Percentiles rank a stretch among this genome's conserved stretches.
These are phyloP conservation scores for Mantis religiosa DNA, from an alignment of 2,888 invertebrate genomes.

Conservation along the genomic window DNA sequence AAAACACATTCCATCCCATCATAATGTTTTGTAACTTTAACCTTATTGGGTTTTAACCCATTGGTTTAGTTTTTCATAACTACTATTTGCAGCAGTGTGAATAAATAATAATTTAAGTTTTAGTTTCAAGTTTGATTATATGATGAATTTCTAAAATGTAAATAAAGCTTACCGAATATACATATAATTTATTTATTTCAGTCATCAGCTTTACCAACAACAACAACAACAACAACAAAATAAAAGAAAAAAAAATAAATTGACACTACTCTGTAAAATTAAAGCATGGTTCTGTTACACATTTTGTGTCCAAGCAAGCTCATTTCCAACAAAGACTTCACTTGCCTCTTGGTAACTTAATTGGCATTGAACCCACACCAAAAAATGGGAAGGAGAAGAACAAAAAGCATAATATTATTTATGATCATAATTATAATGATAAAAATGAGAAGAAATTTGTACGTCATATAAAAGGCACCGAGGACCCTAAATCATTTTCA, in stretches of 20 bases:
- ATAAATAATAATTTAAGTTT: no score
- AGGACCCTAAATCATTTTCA: constrained; percentile 20
- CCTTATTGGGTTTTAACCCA: no score
- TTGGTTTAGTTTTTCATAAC: no score
- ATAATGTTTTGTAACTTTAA: no score
- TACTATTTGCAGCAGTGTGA: no score
- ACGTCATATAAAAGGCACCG: constrained; percentile 25
- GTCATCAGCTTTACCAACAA: not conserved
- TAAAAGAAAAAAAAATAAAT: no score
- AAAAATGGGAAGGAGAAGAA: not conserved
- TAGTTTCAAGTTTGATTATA: no score
- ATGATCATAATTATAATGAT: not conserved
- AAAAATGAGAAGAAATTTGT: constrained; percentile 20
- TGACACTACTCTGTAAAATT: not conserved
- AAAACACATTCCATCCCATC: no score
- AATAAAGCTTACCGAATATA: no score
- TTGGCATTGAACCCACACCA: not conserved
- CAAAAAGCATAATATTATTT: not conserved
- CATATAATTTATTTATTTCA: no score
- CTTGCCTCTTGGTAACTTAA: constrained; percentile 19
- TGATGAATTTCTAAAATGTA: no score
- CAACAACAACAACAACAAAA: no score
- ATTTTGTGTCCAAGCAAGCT: not conserved
- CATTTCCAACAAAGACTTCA: not conserved
- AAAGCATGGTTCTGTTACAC: not conserved